Evolutionary conservation across 1,140 invertebrate genomes (phyloP), one percentile per base, ranked within the genome.

Genomic region (Drosophila melanogaster): DNA sequence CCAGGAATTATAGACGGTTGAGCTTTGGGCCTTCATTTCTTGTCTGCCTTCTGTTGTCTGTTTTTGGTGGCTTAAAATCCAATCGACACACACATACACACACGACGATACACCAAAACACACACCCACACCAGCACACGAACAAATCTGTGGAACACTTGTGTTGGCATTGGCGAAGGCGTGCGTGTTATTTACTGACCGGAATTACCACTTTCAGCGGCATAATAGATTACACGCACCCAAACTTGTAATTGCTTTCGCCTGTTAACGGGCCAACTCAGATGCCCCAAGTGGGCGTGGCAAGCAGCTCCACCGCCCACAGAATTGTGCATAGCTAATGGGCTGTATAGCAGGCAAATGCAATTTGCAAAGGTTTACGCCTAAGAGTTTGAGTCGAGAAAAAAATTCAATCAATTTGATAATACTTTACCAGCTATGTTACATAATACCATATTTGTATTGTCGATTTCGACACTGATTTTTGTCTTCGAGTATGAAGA

Each of bases 201-300:
- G 84, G 84, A 89, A 89, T 89, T 78, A 89, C 84, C 84, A 89
- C 84, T 89, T 89, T 89, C 85, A 89, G 79, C 84, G 77, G 73
- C 58, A 84, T 84, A 89, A 89, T 89, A 89, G 84, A 89, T 89
- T 89, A 84, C 73, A 61, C 75, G 70, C 62, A 87, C 55, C 56
- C 64, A 77, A 55, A 51, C 55, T 66, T 46, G 51, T 70, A 70
- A 70, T 70, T 70, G 66, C 66, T 69, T 70, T 44, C 47, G 66
- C 41, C 66, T 70, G 66, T 70, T 70, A 70, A 56, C 66, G 50
- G 47, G 64, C 19, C 64, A 70, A 49, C 70, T 67, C 26, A 30
- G 60, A 61, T 55, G 38, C 41, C 55, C 49, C n/a, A 54, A 57
- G 12, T 61, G 37, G 77, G 49, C 66, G 76, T 64, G 62, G 56